These are phyloP conservation scores for Ahaetulla prasina DNA, from an alignment of 2,113 vertebrate genomes.

Conservation along the genomic window DNA sequence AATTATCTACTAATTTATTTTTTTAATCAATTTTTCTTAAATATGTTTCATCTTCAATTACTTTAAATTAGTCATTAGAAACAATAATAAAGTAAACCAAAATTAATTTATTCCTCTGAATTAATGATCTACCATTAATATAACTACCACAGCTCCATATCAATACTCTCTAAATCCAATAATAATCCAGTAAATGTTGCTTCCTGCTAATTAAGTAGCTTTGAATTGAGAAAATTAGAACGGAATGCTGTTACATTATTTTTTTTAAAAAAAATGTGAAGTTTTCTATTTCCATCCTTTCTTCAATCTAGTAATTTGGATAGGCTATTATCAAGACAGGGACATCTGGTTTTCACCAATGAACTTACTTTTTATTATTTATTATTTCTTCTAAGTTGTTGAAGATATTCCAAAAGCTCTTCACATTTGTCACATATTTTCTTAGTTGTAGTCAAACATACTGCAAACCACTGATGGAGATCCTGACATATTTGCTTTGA, in stretches of 20 bases:
- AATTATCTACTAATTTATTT: neutral
- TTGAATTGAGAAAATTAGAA: neutral
- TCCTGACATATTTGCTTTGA: too few relatives aligned
- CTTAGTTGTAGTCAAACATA: too few relatives aligned
- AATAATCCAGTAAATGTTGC: neutral
- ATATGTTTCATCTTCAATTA: neutral
- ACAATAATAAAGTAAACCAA: neutral
- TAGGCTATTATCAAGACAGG: neutral
- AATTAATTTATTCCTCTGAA: neutral
- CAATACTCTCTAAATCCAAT: neutral
- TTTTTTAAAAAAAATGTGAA: neutral
- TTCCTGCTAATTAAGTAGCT: neutral
- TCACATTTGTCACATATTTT: too few relatives aligned
- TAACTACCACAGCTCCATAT: neutral
- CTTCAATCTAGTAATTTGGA: neutral
- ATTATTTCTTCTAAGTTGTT: neutral
- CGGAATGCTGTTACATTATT: neutral
- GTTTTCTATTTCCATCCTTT: neutral
- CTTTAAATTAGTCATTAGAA: neutral
- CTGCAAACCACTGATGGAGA: too few relatives aligned
- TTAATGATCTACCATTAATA: neutral
- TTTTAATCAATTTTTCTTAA: neutral
- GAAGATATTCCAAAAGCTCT: too few relatives aligned
- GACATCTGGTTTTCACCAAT: neutral
- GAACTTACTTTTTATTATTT: neutral